phyloP scores from a whole-genome alignment of 2,888 invertebrate genomes.

The Idaea aversata region DNA sequence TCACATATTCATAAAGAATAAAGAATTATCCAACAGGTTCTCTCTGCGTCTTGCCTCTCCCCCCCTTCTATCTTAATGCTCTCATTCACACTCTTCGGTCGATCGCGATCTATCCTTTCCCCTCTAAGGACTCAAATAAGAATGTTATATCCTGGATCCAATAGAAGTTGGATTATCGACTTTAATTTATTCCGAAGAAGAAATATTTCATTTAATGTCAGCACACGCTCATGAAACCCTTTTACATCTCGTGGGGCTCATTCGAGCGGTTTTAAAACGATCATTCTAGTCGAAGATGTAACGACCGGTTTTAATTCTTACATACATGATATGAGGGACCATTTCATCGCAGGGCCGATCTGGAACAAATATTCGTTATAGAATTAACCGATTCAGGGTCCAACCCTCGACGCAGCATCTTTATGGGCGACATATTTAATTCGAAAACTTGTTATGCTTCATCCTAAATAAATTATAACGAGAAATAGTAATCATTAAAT shows the following conservation, averaged over 20 bases:
- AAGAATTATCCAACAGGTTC: conserved; percentile 74
- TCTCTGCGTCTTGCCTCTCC: conserved; percentile 55
- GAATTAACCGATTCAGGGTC: conserved; percentile 68
- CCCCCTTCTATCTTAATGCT: conserved; percentile 67
- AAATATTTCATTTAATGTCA: conserved; percentile 75
- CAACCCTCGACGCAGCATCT: conserved; percentile 77
- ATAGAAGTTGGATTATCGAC: conserved; percentile 72
- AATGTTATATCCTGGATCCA: conserved; percentile 54
- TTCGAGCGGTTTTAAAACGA: conserved; percentile 69
- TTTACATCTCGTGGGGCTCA: conserved; percentile 57
- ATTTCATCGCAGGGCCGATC: conserved; percentile 57
- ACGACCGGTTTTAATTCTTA: conserved; percentile 79
- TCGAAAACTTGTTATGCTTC: conserved; percentile 80
- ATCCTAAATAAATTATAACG: conserved; percentile 80
- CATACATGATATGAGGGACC: conserved; percentile 66
- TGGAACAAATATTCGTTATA: conserved; percentile 69
- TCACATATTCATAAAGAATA: conserved; percentile 81
- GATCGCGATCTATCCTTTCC: conserved; percentile 77
- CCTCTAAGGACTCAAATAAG: conserved; percentile 64
- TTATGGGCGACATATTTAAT: conserved; percentile 80
- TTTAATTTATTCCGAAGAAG: conserved; percentile 78
- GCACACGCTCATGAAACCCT: conserved; percentile 71
- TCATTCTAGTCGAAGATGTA: conserved; percentile 62
- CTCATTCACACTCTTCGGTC: conserved; percentile 76
- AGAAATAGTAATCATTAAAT: conserved; percentile 79